phyloP scores from a whole-genome alignment of 2,888 invertebrate genomes.

The Phyllotreta striolata region DNA sequence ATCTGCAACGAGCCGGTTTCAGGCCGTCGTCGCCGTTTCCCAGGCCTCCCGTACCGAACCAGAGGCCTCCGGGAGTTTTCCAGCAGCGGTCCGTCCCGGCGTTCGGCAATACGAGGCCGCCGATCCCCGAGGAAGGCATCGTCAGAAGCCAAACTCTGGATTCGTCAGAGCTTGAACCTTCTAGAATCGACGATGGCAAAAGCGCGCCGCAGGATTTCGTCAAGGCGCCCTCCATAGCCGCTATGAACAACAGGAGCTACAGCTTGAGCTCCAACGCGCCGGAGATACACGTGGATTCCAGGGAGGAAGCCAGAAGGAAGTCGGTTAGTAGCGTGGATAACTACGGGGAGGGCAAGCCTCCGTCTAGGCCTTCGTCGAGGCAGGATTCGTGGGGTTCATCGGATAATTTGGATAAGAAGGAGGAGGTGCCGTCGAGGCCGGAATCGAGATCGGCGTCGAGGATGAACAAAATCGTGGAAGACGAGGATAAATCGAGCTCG shows the following conservation, averaged over 20 bases:
- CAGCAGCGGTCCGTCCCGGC: conserved; percentile 52
- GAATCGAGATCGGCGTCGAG: conserved; percentile 52
- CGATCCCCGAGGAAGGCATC: conserved; percentile 41
- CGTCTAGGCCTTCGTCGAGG: conserved; percentile 40
- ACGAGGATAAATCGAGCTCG: conserved; percentile 46
- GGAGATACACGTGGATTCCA: conserved; percentile 59
- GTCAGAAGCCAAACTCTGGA: conserved; percentile 55
- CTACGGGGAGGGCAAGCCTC: conserved; percentile 57
- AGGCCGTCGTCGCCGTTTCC: conserved; percentile 65
- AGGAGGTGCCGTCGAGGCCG: conserved; percentile 50
- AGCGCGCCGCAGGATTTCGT: conserved; percentile 33
- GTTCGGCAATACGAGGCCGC: conserved; percentile 44
- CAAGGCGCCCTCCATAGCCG: conserved; percentile 56
- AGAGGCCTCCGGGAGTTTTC: conserved; percentile 47
- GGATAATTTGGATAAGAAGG: conserved; percentile 50
- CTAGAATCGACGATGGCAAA: conserved; percentile 61
- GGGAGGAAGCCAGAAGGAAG: conserved; percentile 64
- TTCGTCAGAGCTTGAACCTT: conserved; percentile 51
- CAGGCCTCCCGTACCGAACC: conserved; percentile 58
- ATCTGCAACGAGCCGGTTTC: conserved; percentile 48
- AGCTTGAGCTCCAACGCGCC: conserved; percentile 66
- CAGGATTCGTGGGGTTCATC: conserved; percentile 44
- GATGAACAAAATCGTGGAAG: conserved; percentile 53
- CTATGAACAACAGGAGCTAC: conserved; percentile 65
- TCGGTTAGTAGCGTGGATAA: conserved; percentile 64